A percentile compares a stretch with the other conserved stretches of the same genome.
Conservation (phyloP, 2,797 vertebrate species). For the Microctenopoma stevenorrisi region DNA sequence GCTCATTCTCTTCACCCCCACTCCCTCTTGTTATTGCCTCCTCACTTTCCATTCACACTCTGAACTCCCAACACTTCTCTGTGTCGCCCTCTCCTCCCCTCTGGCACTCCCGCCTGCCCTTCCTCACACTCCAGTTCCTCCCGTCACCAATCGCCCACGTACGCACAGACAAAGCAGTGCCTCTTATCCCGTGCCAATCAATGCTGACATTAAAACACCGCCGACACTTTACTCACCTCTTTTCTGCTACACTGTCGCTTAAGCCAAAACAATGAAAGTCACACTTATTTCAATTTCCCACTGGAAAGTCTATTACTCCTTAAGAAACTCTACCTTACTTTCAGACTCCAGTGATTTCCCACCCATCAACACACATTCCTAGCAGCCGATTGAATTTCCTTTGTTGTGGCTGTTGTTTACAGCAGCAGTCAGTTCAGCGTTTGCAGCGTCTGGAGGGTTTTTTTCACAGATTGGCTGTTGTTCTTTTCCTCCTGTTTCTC, state of each 20-base stretch:
- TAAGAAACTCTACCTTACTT: slow-evolving; percentile 21
- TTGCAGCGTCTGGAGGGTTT: slow-evolving; percentile 43
- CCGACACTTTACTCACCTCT: slow-evolving; percentile 77
- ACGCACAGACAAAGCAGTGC: slow-evolving; percentile 57
- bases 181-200: slow-evolving; percentile 59
- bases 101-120: slow-evolving; percentile 53
- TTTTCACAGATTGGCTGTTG: slow-evolving; percentile 33
- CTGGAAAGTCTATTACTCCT: slow-evolving; percentile 24
- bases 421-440: slow-evolving; percentile 54
- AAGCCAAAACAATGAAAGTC: slow-evolving; percentile 43
- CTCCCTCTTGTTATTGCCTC: slow-evolving; percentile 32
- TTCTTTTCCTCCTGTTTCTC: slow-evolving; percentile 12
- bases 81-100: slow-evolving; percentile 58
- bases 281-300: slow-evolving; percentile 2
- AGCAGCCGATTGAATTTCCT: slow-evolving; percentile 56
- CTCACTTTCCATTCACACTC: slow-evolving; percentile 64
- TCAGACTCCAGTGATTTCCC: slow-evolving; percentile 17
- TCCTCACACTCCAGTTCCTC: slow-evolving; percentile 63
- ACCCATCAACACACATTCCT: slow-evolving; percentile 36
- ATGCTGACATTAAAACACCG: slow-evolving; percentile 67
- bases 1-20: background rate
- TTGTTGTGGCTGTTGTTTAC: slow-evolving; percentile 76
- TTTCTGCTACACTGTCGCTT: slow-evolving; percentile 40
- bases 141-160: slow-evolving; percentile 7
- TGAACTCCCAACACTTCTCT: slow-evolving; percentile 70